Conservation (phyloP, 92 coral and sea anemone species). For the Phenganax stokvisi region DNA sequence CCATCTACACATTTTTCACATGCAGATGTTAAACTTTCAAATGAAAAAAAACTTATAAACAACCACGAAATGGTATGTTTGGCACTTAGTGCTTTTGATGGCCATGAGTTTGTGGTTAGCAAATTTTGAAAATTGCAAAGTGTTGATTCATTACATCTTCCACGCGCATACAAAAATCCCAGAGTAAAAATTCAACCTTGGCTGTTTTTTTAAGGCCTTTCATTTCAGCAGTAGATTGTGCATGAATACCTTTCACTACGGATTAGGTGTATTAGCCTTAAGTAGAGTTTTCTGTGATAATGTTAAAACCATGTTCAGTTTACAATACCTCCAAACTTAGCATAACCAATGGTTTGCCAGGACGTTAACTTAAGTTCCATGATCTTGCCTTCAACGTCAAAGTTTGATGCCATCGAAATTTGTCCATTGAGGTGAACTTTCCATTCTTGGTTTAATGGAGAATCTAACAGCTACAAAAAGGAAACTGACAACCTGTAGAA, state of each 20-base stretch:
- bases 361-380: not conserved
- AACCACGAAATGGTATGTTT: not conserved
- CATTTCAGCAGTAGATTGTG: no score
- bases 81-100: no score
- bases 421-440: constrained; percentile 19
- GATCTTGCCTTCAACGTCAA: constrained; percentile 16
- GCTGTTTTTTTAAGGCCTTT: no score
- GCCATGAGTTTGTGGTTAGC: no score
- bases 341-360: constrained; percentile 8
- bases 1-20: no score
- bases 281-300: not conserved
- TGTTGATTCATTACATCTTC: no score
- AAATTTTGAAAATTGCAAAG: no score
- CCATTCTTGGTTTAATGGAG: constrained; percentile 26
- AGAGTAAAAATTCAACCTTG: no score
- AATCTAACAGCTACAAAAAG: constrained; percentile 20
- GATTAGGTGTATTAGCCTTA: not conserved
- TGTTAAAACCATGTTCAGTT: not conserved
- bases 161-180: no score
- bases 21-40: no score
- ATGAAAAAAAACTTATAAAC: no score
- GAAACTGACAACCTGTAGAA: not conserved
- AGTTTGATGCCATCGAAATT: not conserved
- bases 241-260: not conserved
- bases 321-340: constrained; percentile 28